Conservation (phyloP, 1,140 invertebrate genomes). For the Leptinotarsa lineolata region DNA sequence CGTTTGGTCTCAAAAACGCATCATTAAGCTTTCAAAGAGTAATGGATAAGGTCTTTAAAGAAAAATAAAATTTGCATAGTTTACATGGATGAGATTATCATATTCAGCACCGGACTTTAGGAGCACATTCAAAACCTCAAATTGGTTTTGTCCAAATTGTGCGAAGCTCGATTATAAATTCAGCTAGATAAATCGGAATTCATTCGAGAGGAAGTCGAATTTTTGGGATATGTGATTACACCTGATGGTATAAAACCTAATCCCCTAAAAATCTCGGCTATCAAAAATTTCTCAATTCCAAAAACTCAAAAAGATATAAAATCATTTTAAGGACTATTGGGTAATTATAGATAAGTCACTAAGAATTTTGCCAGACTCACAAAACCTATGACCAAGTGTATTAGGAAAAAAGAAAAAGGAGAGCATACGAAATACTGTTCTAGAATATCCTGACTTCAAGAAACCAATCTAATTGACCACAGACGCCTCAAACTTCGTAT, state of each 20-base stretch:
- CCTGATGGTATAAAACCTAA: constrained; percentile 36
- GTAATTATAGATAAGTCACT: constrained; percentile 18
- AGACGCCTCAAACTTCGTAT: constrained; percentile 38
- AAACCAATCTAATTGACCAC: constrained; percentile 17
- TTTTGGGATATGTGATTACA: constrained; percentile 38
- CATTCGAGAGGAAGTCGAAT: constrained; percentile 33
- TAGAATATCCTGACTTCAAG: constrained; percentile 7
- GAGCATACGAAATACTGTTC: neutral
- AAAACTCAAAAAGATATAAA: constrained; percentile 18
- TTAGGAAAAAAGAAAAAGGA: too few species aligned
- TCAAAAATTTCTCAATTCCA: neutral
- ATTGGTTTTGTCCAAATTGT: neutral
- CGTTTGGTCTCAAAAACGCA: constrained; percentile 16
- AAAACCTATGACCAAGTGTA: constrained; percentile 20
- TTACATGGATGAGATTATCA: constrained; percentile 55
- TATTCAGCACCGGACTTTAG: too few species aligned
- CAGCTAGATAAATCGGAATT: neutral
- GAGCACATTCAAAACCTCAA: constrained; percentile 1
- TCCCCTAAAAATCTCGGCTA: constrained; percentile 25
- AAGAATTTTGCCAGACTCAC: constrained; percentile 16
- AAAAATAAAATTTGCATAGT: constrained; percentile 39
- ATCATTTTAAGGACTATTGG: constrained; percentile 7
- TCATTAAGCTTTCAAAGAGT: too few species aligned
- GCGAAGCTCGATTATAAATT: neutral
- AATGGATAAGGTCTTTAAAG: neutral